phyloP scores from a whole-genome alignment of 2,888 invertebrate species.

The Lordiphosa andalusiaca region DNA sequence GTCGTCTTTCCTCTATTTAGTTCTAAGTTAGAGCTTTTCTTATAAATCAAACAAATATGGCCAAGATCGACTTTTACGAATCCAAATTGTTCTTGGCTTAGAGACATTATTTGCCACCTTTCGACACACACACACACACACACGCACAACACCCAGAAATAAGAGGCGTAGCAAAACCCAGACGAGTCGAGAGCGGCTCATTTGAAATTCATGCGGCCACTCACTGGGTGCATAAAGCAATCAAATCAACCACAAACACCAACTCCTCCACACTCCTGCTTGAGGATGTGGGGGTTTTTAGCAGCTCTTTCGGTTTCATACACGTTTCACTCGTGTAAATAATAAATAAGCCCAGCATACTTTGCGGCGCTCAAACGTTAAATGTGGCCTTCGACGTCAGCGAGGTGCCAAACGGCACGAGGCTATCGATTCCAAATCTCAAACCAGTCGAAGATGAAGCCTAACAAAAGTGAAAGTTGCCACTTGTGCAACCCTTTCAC shows the following conservation, averaged over 20 bases:
- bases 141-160: neutral
- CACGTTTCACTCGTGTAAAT: conserved; percentile 74
- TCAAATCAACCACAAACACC: conserved; percentile 77
- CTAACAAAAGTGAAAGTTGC: conserved; percentile 64
- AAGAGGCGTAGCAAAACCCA: conserved; percentile 2
- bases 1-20: no score
- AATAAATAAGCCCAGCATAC: conserved; percentile 74
- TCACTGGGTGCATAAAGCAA: conserved; percentile 79
- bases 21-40: no score
- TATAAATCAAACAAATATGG: no score
- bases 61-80: no score
- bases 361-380: conserved; percentile 61
- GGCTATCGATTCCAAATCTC: conserved; percentile 66
- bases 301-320: conserved; percentile 49
- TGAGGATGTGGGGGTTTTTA: conserved; percentile 8
- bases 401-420: conserved; percentile 13
- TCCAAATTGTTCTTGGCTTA: no score
- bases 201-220: conserved; percentile 78
- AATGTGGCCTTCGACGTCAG: conserved; percentile 19
- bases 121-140: no score
- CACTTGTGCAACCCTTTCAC: conserved; percentile 64
- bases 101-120: no score
- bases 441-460: conserved; percentile 35
- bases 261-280: conserved; percentile 18
- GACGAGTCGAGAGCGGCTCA: conserved; percentile 44